Base-by-base conservation (phyloP, 2,113 vertebrate genomes). In the Diphyllodes magnificus region DNA sequence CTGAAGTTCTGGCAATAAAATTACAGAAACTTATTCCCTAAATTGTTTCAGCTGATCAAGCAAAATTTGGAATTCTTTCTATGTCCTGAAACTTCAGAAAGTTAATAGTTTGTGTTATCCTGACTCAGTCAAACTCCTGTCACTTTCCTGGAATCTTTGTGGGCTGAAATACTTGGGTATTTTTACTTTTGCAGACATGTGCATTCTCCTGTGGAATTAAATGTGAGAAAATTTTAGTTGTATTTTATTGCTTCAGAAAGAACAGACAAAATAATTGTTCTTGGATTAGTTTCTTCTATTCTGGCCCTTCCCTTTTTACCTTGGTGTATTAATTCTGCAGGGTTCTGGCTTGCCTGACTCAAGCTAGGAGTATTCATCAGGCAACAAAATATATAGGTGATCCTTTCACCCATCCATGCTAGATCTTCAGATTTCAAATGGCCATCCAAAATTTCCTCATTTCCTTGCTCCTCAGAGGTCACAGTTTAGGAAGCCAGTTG, bases 11-110 rank as follows among this genome's bases (percentile, higher is more conserved):
- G 93, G 88, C 94, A 96, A 76, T 75, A 71, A 82, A 88, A 60
- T 51, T 61, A 61, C 35, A 76, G 90, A 79, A 72, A 93, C 35
- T 69, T 80, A 82, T 24, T 92, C 60, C 47, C 63, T 90, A 84
- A 94, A 92, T 95, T 92, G 66, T 86, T 97, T 93, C 81, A 91
- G 92, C 94, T 95, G 92, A 96, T 96, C 77, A 91, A 93, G 86
- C 87, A 96, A 83, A 94, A 93, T 92, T 91, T 82, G 69, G 68
- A 96, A 95, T 95, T 91, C 59, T 87, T 47, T 81, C 76, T 93
- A 12, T 61, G 60, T 93, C 81, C 87, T 89, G 87, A 90, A 86
- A 94, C 75, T 96, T 86, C 89, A 91, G 83, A 42, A 94, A 86
- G 86, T 76, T 93, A 94, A 88, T 90, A 89, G 68, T 56, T 88